phyloP scores from a whole-genome alignment of 2,797 vertebrate genomes.

The Mus caroli region DNA sequence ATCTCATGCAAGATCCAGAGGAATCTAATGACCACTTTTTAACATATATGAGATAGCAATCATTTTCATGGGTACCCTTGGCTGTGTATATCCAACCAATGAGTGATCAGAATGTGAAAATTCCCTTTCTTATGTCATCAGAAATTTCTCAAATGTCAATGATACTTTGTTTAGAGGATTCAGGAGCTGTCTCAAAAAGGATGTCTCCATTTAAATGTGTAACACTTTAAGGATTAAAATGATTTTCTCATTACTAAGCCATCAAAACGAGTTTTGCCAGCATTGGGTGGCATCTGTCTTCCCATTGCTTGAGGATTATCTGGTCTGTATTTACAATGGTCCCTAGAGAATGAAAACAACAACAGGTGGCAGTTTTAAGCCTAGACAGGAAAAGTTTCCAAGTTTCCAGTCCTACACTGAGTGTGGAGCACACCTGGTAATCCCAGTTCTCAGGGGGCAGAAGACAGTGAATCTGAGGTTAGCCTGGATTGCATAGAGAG shows the following conservation, averaged over 20 bases:
- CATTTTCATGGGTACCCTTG: background rate
- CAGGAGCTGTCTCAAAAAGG: background rate
- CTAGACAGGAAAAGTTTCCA: background rate
- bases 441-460: background rate
- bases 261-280: background rate
- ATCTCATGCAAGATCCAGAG: background rate
- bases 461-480: background rate
- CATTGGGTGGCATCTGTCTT: background rate
- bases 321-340: background rate
- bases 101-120: too few species aligned
- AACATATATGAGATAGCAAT: background rate
- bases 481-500: background rate
- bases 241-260: background rate
- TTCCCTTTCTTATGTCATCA: background rate
- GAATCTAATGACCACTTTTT: background rate
- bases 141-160: background rate
- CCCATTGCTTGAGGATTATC: background rate
- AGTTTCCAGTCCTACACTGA: background rate
- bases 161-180: background rate
- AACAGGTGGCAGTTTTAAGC: background rate
- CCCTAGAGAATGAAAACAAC: background rate
- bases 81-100: background rate
- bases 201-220: background rate
- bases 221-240: background rate
- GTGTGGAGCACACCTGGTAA: too few species aligned